These are phyloP conservation scores for Struthidea cinerea DNA, from an alignment of 2,113 vertebrate species.

Conservation along the genomic window DNA sequence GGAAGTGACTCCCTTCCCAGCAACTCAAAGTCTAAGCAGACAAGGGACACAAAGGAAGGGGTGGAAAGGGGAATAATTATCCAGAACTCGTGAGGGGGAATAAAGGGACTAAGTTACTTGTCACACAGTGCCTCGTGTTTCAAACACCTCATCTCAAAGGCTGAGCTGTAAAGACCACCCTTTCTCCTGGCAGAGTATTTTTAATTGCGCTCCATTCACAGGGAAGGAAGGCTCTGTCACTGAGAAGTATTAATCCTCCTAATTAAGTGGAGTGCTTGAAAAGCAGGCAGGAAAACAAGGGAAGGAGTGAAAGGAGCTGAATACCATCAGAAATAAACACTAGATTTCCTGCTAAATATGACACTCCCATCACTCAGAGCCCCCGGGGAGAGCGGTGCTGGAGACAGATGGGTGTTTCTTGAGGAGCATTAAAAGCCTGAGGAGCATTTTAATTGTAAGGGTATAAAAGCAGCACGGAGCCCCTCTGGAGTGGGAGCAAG, in stretches of 20 bases:
- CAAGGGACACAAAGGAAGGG: not conserved
- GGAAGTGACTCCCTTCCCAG: not conserved
- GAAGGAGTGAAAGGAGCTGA: not conserved
- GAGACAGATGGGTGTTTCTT: not conserved
- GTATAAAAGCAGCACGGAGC: not conserved
- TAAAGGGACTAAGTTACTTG: not conserved
- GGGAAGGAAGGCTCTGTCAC: not conserved
- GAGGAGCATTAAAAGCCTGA: not conserved
- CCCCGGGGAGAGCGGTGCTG: not conserved
- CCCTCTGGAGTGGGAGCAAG: not conserved
- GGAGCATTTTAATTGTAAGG: not conserved
- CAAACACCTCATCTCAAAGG: not conserved
- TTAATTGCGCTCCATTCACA: not conserved
- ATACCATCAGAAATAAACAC: slow-evolving; percentile 19
- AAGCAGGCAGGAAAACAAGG: slow-evolving; percentile 17
- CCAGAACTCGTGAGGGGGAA: not conserved
- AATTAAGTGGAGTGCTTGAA: slow-evolving; percentile 12
- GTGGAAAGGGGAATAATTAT: not conserved
- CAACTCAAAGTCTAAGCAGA: not conserved
- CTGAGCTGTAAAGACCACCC: not conserved
- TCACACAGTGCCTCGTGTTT: not conserved
- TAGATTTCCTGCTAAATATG: not conserved
- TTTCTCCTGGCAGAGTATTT: not conserved
- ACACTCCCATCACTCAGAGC: not conserved
- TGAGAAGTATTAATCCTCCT: slow-evolving; percentile 24